Evolutionary conservation across 1,140 invertebrate genomes (phyloP).

Genomic region (Drosophila ananassae): DNA sequence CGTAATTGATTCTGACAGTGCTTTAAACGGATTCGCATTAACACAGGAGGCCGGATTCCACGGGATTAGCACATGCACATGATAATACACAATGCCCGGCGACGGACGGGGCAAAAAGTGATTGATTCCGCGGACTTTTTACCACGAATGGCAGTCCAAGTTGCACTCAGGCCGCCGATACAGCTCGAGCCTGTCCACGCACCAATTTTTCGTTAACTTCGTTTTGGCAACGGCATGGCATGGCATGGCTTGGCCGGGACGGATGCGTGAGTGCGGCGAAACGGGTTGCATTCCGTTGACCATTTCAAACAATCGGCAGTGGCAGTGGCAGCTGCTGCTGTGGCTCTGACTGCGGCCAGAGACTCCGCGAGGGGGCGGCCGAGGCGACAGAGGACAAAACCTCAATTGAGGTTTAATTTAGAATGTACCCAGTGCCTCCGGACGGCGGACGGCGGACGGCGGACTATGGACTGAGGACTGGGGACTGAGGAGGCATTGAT

Average conservation of each 20-base stretch:
- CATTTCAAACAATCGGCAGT: constrained; percentile 76
- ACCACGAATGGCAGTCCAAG: constrained; percentile 12
- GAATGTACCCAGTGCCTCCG: constrained; percentile 51
- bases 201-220: constrained; percentile 59
- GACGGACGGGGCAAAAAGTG: constrained; percentile 22
- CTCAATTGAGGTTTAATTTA: constrained; percentile 75
- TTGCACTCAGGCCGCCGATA: constrained; percentile 6
- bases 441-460: not conserved
- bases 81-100: constrained; percentile 10
- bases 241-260: not conserved
- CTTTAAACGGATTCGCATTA: constrained; percentile 20
- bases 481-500: constrained; percentile 42
- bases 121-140: constrained; percentile 40
- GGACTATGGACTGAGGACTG: no score
- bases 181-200: constrained; percentile 22
- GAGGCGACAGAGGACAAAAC: constrained; percentile 41
- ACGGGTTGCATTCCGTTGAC: constrained; percentile 83
- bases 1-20: constrained; percentile 69
- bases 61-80: constrained; percentile 34
- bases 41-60: constrained; percentile 16
- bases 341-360: constrained; percentile 6
- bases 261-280: constrained; percentile 46
- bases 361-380: not conserved
- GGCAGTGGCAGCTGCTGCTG: constrained; percentile 41
- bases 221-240: constrained; percentile 38